These are phyloP conservation scores for Sebastes minor DNA, from an alignment of 2,797 vertebrate genomes.

Conservation along the genomic window DNA sequence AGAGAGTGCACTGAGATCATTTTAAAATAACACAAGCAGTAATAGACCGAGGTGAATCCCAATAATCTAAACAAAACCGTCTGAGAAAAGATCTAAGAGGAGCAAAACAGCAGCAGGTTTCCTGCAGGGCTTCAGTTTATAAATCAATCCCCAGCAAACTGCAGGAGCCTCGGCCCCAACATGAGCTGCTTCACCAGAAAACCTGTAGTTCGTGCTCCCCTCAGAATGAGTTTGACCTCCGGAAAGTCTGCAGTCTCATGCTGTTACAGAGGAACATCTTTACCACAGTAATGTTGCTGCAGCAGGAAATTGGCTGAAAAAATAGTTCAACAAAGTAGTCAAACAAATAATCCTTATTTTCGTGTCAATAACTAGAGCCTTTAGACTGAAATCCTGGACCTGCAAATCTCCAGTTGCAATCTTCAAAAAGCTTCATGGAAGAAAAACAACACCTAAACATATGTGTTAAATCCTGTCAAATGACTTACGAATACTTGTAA, in stretches of 20 bases:
- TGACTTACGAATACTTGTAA: not conserved
- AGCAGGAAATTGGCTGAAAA: not conserved
- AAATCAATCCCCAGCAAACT: not conserved
- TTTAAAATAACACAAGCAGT: not conserved
- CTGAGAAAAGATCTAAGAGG: not conserved
- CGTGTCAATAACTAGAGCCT: not conserved
- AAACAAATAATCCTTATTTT: not conserved
- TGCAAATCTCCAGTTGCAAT: not conserved
- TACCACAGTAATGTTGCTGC: not conserved
- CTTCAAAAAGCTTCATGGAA: not conserved
- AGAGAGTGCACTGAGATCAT: not conserved
- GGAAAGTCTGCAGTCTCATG: not conserved
- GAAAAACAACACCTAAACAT: not conserved
- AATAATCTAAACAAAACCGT: not conserved
- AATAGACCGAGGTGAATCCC: not conserved
- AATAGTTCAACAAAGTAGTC: not conserved
- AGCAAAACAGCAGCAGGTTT: not conserved
- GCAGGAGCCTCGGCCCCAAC: not conserved
- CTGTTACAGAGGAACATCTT: constrained; percentile 4
- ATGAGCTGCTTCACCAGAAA: not conserved
- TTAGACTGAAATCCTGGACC: not conserved
- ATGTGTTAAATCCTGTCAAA: too few relatives aligned
- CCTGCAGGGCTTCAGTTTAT: not conserved
- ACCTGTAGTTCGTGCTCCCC: not conserved
- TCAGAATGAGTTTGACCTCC: constrained; percentile 30